phyloP scores from a whole-genome alignment of 2,113 vertebrate genomes.

The Fregetta grallaria region DNA sequence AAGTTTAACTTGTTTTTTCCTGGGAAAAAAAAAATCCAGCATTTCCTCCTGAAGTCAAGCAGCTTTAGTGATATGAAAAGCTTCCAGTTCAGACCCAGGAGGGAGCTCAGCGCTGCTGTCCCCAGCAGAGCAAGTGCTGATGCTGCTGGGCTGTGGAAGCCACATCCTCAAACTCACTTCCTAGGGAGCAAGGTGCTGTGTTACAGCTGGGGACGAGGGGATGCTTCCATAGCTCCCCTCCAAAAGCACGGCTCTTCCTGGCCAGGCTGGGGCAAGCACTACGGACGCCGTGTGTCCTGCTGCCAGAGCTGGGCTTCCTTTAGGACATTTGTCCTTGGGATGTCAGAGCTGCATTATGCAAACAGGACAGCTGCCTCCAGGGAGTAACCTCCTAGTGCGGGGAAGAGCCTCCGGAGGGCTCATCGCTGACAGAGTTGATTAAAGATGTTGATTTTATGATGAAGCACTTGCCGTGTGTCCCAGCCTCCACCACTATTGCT shows the following conservation, averaged over 20 bases:
- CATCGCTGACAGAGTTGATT: not conserved
- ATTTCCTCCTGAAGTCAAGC: not conserved
- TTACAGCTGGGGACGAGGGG: not conserved
- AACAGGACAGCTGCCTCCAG: conserved; percentile 16
- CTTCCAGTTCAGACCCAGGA: not conserved
- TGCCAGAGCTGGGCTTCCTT: not conserved
- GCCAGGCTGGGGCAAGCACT: not conserved
- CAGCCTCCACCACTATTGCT: not conserved
- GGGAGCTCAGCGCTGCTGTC: not conserved
- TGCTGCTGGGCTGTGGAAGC: not conserved
- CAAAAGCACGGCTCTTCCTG: not conserved
- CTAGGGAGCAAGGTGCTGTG: not conserved
- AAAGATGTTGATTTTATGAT: conserved; percentile 25
- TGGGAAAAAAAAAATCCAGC: not conserved
- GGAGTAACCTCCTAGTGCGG: not conserved
- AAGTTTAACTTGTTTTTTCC: not conserved
- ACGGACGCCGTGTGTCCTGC: rapidly evolving
- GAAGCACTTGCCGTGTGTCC: not conserved
- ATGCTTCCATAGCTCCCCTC: not conserved
- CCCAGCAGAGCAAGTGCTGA: not conserved
- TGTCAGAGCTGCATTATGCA: not conserved
- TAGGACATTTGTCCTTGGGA: conserved; percentile 7
- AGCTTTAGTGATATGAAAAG: not conserved
- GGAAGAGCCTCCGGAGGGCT: conserved; percentile 21
- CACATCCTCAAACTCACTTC: not conserved